These are phyloP conservation scores for Lissonota sp. DNA, from an alignment of 2,888 invertebrate species.

Conservation along the genomic window DNA sequence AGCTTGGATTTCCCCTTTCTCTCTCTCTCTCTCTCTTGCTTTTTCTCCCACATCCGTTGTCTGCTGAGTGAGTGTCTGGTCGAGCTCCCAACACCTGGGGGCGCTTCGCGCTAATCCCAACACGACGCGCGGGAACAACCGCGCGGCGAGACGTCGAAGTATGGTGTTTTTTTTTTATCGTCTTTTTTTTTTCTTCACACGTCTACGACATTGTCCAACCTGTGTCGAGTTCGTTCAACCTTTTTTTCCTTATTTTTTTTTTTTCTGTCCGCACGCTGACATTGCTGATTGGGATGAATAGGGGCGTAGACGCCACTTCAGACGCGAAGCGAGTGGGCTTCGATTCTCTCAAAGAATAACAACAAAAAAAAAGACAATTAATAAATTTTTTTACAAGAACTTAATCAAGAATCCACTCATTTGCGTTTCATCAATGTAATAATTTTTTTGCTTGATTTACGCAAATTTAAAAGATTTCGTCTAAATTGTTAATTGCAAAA, in stretches of 20 bases:
- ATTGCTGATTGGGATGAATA: constrained; percentile 29
- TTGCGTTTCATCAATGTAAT: too few species aligned
- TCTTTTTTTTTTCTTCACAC: constrained; percentile 20
- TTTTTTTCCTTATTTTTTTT: constrained; percentile 15
- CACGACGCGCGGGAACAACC: constrained; percentile 31
- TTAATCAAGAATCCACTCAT: too few species aligned
- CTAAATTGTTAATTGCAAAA: too few species aligned
- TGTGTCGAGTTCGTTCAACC: constrained; percentile 77
- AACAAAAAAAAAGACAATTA: neutral
- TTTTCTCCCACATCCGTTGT: constrained; percentile 55
- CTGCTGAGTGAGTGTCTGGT: constrained; percentile 66
- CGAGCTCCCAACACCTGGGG: constrained; percentile 62
- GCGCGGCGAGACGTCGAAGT: neutral
- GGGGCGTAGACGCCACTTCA: constrained; percentile 24
- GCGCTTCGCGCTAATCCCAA: constrained; percentile 43
- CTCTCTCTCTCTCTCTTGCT: constrained; percentile 36
- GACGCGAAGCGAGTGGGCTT: constrained; percentile 25
- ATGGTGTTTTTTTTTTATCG: constrained; percentile 17
- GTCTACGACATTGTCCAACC: constrained; percentile 49
- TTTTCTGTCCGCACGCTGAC: constrained; percentile 39
- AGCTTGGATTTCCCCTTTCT: constrained; percentile 37
- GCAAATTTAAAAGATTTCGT: too few species aligned
- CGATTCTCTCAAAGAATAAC: constrained; percentile 23
- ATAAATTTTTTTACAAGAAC: neutral
- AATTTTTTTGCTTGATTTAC: too few species aligned